phyloP scores from a whole-genome alignment of 2,888 invertebrate genomes.

The Scelioninae gen. 1 region DNA sequence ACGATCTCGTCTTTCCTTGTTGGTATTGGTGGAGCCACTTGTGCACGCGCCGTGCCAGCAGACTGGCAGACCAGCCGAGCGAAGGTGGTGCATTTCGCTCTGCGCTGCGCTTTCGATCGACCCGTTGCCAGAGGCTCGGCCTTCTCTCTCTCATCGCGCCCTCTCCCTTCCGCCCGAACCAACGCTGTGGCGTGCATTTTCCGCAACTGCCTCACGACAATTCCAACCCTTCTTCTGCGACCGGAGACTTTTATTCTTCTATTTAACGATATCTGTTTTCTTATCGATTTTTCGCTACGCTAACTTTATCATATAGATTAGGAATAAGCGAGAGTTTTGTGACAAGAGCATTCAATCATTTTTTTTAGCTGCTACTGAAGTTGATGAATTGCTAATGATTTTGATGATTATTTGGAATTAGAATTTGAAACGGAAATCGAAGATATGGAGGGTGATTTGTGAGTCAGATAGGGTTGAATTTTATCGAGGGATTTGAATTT shows the following conservation, averaged over 20 bases:
- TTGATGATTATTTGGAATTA: too few species aligned
- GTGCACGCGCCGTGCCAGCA: slow-evolving; percentile 76
- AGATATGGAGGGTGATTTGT: too few species aligned
- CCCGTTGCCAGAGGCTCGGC: slow-evolving; percentile 79
- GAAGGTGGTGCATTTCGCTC: slow-evolving; percentile 83
- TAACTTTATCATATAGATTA: neutral
- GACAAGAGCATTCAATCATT: neutral
- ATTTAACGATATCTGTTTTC: slow-evolving; percentile 46
- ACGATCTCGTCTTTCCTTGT: slow-evolving; percentile 75
- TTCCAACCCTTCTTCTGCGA: slow-evolving; percentile 54
- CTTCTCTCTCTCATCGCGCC: slow-evolving; percentile 21
- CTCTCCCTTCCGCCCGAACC: slow-evolving; percentile 65
- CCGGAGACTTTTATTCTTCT: slow-evolving; percentile 50
- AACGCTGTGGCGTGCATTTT: slow-evolving; percentile 59
- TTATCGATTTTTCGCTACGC: slow-evolving; percentile 40
- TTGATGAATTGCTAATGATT: too few species aligned
- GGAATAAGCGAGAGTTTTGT: neutral
- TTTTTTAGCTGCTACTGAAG: too few species aligned
- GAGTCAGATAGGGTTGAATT: too few species aligned
- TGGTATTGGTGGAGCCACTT: slow-evolving; percentile 78
- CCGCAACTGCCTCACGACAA: slow-evolving; percentile 59
- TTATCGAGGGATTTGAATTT: too few species aligned
- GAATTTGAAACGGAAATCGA: too few species aligned
- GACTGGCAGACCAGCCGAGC: slow-evolving; percentile 78
- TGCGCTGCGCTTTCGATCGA: slow-evolving; percentile 84